Conservation (phyloP, 2,888 invertebrate genomes). For the Pyrrhosoma nymphula region DNA sequence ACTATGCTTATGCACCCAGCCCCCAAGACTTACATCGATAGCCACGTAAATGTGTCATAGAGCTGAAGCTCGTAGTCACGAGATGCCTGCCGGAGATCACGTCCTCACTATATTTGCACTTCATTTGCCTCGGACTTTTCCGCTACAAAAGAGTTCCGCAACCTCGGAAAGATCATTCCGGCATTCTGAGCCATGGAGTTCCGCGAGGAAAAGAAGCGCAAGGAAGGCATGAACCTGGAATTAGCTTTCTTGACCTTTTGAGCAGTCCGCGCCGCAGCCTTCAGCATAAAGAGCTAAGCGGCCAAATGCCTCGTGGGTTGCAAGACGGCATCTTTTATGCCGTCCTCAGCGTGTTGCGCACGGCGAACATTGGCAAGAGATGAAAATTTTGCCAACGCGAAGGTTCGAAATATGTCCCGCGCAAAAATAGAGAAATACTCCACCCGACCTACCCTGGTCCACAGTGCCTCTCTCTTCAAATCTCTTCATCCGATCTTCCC, state of each 20-base stretch:
- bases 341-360: not conserved
- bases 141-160: not conserved
- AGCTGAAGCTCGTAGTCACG: too few species aligned
- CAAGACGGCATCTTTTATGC: not conserved
- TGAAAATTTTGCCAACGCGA: slow-evolving; percentile 16
- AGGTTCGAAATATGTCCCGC: not conserved
- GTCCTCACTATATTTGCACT: not conserved
- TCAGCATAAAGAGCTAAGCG: not conserved
- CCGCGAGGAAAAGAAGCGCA: not conserved
- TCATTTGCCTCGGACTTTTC: not conserved
- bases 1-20: too few species aligned
- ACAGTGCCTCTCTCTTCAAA: not conserved
- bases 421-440: not conserved
- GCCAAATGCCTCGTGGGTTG: not conserved
- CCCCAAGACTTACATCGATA: too few species aligned
- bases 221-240: not conserved
- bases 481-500: not conserved
- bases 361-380: not conserved
- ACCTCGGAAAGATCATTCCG: not conserved
- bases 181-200: not conserved
- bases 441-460: not conserved
- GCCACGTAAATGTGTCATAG: too few species aligned
- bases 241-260: not conserved
- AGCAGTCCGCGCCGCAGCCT: not conserved
- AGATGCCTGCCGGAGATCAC: not conserved